Evolutionary conservation across 2,113 vertebrate genomes (phyloP).

Genomic region (Phrynosoma platyrhinos): DNA sequence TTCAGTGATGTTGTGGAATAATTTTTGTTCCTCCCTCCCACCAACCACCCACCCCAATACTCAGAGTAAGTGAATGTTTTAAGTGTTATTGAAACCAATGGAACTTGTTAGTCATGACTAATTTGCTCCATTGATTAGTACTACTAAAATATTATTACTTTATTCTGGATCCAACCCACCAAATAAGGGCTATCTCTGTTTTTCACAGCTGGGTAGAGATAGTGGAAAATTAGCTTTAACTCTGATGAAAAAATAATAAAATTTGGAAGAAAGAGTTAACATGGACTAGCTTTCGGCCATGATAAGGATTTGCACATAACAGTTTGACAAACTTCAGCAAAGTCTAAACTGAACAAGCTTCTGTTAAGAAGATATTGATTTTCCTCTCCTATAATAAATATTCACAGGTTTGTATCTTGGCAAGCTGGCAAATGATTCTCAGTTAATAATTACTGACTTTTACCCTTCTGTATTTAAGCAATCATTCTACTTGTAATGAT

Average conservation of each 20-base stretch:
- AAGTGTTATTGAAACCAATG: background rate
- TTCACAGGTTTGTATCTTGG: slow-evolving; percentile 16
- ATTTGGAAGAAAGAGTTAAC: too few relatives aligned
- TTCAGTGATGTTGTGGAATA: background rate
- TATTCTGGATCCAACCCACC: background rate
- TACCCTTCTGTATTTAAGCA: slow-evolving; percentile 22
- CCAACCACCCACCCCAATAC: background rate
- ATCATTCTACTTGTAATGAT: slow-evolving; percentile 38
- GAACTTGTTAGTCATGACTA: background rate
- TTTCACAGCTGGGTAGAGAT: background rate
- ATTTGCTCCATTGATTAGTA: background rate
- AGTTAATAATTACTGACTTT: slow-evolving; percentile 40
- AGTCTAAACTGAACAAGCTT: slow-evolving; percentile 14
- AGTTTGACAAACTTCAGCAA: slow-evolving; percentile 12
- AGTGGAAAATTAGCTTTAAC: background rate
- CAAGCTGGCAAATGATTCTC: slow-evolving; percentile 28
- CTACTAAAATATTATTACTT: background rate
- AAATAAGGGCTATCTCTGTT: background rate
- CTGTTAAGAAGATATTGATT: slow-evolving; percentile 13
- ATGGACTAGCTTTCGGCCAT: background rate
- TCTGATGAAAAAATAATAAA: background rate
- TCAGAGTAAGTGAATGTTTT: background rate
- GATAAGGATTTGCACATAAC: background rate
- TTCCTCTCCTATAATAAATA: slow-evolving; percentile 15
- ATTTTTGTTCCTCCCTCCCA: background rate